phyloP scores from a whole-genome alignment of 2,888 invertebrate species.

The Palloptera scutellata region DNA sequence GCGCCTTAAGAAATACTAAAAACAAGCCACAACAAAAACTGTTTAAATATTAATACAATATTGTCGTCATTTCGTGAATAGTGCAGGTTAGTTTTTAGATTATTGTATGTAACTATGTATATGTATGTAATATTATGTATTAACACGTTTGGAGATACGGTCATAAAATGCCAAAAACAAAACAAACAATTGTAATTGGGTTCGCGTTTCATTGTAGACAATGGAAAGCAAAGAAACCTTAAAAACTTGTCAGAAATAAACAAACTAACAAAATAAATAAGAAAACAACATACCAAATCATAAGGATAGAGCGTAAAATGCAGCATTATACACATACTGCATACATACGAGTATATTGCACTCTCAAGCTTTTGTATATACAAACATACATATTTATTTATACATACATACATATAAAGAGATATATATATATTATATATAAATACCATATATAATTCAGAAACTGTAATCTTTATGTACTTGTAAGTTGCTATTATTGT shows the following conservation, averaged over 20 bases:
- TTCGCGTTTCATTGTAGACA: neutral
- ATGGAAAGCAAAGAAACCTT: neutral
- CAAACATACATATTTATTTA: slow-evolving; percentile 13
- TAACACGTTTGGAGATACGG: neutral
- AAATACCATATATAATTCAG: neutral
- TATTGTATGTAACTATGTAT: too few relatives aligned
- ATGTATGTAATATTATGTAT: too few relatives aligned
- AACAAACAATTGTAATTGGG: neutral
- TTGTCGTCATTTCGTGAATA: too few relatives aligned
- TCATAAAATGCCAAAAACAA: neutral
- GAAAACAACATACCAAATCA: slow-evolving; percentile 19
- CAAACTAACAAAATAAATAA: slow-evolving; percentile 2
- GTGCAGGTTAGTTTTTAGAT: too few relatives aligned
- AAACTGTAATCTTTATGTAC: slow-evolving; percentile 19
- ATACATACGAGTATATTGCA: neutral
- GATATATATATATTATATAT: slow-evolving; percentile 2
- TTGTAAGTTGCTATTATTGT: slow-evolving; percentile 19
- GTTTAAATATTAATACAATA: too few relatives aligned
- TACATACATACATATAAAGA: slow-evolving; percentile 5
- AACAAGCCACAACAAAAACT: too few relatives aligned
- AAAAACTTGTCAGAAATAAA: neutral
- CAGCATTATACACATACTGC: neutral
- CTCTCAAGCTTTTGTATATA: slow-evolving; percentile 4
- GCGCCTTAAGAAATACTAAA: too few relatives aligned
- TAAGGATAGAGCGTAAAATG: slow-evolving; percentile 2